A percentile compares a stretch with the other conserved stretches of the same genome.
phyloP scores from a whole-genome alignment of 2,888 invertebrate genomes.

The Drosophila niveifrons region DNA sequence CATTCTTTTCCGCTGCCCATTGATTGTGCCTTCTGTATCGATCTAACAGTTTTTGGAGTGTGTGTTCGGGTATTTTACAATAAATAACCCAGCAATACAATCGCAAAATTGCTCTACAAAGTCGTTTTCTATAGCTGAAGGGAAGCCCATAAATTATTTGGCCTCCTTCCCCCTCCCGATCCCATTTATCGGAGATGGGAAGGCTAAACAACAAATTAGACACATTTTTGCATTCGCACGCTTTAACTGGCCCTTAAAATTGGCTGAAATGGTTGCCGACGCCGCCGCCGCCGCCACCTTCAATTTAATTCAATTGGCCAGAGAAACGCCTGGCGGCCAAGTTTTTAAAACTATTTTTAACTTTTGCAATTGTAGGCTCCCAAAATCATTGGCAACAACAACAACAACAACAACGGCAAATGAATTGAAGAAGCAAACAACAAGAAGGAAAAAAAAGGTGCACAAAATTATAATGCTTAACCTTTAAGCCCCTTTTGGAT shows the following conservation, averaged over 20 bases:
- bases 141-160: conserved; percentile 60
- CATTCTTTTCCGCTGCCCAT: conserved; percentile 16
- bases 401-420: conserved; percentile 21
- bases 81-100: conserved; percentile 65
- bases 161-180: conserved; percentile 1
- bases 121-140: conserved; percentile 27
- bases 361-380: conserved; percentile 58
- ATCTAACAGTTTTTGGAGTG: conserved; percentile 70
- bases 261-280: background rate
- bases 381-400: conserved; percentile 23
- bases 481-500: conserved; percentile 77
- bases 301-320: conserved; percentile 72
- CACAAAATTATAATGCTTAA: conserved; percentile 77
- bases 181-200: background rate
- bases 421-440: conserved; percentile 8
- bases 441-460: conserved; percentile 48
- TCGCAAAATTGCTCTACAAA: conserved; percentile 33
- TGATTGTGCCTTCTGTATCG: conserved; percentile 65
- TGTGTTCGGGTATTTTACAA: conserved; percentile 68
- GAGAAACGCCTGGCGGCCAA: conserved; percentile 28
- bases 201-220: conserved; percentile 54
- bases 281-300: conserved; percentile 26
- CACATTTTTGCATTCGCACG: conserved; percentile 62
- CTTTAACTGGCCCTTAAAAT: conserved; percentile 30
- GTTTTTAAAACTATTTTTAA: conserved; percentile 73